Evolutionary conservation across 2,797 vertebrate genomes (phyloP), one percentile per base, ranked within the genome.

Genomic region (Pempheris klunzingeri): DNA sequence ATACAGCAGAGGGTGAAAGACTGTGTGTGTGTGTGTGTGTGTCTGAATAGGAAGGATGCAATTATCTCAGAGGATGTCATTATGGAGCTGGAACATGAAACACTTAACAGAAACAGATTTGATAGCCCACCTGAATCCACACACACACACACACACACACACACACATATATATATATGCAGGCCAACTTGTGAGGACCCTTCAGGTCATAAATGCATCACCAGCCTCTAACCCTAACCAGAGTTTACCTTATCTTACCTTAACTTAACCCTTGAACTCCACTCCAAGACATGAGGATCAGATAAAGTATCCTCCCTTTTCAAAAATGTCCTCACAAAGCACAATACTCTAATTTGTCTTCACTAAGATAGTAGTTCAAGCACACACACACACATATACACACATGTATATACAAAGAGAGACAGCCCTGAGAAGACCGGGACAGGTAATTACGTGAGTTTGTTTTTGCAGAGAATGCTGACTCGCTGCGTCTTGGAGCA

Each of bases 361-460:
- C 20, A 30, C 54, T 39, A 43, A 12, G 2, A 26, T 7, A 46
- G 20, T 20, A 22, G 26, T 18, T 24, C 38, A 36, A 2, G 12
- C 26, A 41, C 4, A 36, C 14, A 28, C 22, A 52, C 58, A 50
- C 24, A 64, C 24, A 52, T 38, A 39, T 22, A 55, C 38, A 26
- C 13, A 28, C 4, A 32, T 50, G 43, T 24, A 64, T 18, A 52
- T 36, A 39, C 28, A 50, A 2, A 38, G 4, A 1, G 8, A 30
- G 2, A 38, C 11, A 57, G 36, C 55, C 53, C n/a, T 10, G 22
- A 41, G 22, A 47, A 18, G 38, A 34, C 30, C 0, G 9, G 13
- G 62, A 36, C 54, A 62, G 68, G 38, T 64, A 71, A 82, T 87
- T 86, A 88, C n/a, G 8, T 22, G 82, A 84, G 74, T 80, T 79